Base-by-base conservation (phyloP, 2,888 invertebrate species). In the Allacma fusca region DNA sequence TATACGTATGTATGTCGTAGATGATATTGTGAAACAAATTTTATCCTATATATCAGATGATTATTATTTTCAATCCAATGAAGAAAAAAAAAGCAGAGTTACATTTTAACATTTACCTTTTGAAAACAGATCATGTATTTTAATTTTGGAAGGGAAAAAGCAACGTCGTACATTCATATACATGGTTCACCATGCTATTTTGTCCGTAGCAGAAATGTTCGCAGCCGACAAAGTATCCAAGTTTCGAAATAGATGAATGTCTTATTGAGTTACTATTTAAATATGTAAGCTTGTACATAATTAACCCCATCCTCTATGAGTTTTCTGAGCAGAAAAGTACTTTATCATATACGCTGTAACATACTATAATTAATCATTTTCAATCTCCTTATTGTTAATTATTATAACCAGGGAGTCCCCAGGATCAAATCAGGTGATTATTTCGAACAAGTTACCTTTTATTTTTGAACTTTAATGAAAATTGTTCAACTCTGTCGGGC, bases 1-100 rank as follows among this genome's bases (percentile, higher is more conserved):
- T 26, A 65, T 65, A 65, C 29, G 28, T 28, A 65, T 26, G 29
- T 65, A 28, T 65, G 29, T 65, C 19, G 50, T 50, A 50, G 50
- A 50, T 50, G 4, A 34, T 50, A 50, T n/a, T 50, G 50, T 50
- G 50, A 50, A 50, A 50, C 50, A 50, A 50, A 50, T 50, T 40
- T 40, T 5, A 50, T 50, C 19, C 19, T 50, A 50, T 50, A 34
- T 50, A 19, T 50, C 16, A 50, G 50, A n/a, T 50, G 50, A 16
- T 50, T 50, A 50, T 50, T 13, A 50, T 50, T 50, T 50, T 13
- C n/a, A 50, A 50, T 16, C 50, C 50, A 50, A 50, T 9, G 50
- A 50, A 12, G 50, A 50, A 34, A 34, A 34, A 34, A 50, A 34
- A 34, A 34, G 9, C 34, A 9, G 34, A 34, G 34, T 34, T 34